Percentiles rank a stretch among this genome's conserved stretches.
Conservation (phyloP, 1,140 invertebrate genomes). For the Drosophila watanabei region DNA sequence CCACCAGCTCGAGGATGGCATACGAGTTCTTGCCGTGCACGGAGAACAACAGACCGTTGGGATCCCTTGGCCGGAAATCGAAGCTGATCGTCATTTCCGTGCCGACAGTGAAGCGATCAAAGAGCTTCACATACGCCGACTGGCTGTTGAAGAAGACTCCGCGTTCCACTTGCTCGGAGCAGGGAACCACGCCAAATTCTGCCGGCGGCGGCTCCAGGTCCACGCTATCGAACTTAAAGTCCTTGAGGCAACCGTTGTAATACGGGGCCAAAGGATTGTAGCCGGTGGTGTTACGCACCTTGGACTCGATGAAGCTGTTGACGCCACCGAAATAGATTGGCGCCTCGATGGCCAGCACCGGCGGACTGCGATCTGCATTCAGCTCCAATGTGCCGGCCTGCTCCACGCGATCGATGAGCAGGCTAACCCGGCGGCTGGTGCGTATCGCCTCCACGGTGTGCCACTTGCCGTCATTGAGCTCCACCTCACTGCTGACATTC, state of each 20-base stretch:
- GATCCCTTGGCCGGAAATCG: constrained; percentile 94
- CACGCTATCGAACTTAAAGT: constrained; percentile 91
- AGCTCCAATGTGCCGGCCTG: constrained; percentile 87
- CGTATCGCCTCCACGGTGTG: constrained; percentile 91
- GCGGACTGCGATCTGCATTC: constrained; percentile 86
- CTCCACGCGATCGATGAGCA: constrained; percentile 87
- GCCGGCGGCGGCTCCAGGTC: constrained; percentile 87
- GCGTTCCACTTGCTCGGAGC: constrained; percentile 93
- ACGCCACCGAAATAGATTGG: constrained; percentile 94
- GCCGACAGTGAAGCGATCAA: constrained; percentile 92
- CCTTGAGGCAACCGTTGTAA: constrained; percentile 95
- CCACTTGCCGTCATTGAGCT: constrained; percentile 95
- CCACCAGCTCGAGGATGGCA: constrained; percentile 94
- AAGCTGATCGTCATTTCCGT: constrained; percentile 92
- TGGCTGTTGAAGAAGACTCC: constrained; percentile 92
- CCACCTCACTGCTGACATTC: constrained; percentile 86
- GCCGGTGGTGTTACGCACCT: constrained; percentile 48
- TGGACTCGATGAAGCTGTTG: constrained; percentile 59
- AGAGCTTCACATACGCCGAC: constrained; percentile 86
- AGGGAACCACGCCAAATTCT: constrained; percentile 90
- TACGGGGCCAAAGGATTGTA: constrained; percentile 35
- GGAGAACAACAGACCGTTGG: constrained; percentile 92
- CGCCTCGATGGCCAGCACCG: constrained; percentile 87
- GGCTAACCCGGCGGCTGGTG: constrained; percentile 87
- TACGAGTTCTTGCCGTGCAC: constrained; percentile 94